Evolutionary conservation across 2,888 invertebrate genomes (phyloP).

Genomic region (Xestia c-nigrum): DNA sequence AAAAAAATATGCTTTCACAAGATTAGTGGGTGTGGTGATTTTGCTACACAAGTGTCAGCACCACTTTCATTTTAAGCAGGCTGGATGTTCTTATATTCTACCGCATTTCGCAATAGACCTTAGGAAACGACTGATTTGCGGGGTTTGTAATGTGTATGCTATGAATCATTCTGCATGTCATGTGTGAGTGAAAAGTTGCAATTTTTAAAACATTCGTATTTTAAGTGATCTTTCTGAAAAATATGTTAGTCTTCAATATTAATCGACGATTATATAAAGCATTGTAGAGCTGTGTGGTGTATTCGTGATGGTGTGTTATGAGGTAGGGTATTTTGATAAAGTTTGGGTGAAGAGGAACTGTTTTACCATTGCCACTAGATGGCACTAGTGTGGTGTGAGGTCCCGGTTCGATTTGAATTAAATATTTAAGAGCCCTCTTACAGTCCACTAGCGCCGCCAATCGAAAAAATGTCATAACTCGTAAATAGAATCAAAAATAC

Average conservation of each 20-base stretch:
- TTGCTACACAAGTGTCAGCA: neutral
- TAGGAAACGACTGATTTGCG: conserved; percentile 61
- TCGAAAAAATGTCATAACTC: too few species aligned
- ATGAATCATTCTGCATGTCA: conserved; percentile 47
- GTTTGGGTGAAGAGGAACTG: conserved; percentile 40
- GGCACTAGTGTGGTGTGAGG: conserved; percentile 17
- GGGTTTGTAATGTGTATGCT: conserved; percentile 30
- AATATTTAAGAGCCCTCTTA: too few species aligned
- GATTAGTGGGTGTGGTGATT: neutral
- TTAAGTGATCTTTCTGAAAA: conserved; percentile 62
- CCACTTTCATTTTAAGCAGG: neutral
- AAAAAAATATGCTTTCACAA: neutral
- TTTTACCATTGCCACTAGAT: conserved; percentile 28
- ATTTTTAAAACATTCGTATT: conserved; percentile 65
- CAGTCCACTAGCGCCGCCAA: too few species aligned
- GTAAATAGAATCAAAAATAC: too few species aligned
- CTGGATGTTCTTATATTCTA: conserved; percentile 20
- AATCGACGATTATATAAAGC: conserved; percentile 64
- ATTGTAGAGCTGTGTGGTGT: conserved; percentile 65
- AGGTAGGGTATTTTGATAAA: conserved; percentile 35
- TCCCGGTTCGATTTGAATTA: conserved; percentile 24
- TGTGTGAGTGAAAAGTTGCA: conserved; percentile 56
- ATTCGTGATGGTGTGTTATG: conserved; percentile 55
- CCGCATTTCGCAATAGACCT: conserved; percentile 53
- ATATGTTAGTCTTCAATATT: conserved; percentile 67